phyloP scores from a whole-genome alignment of 2,888 invertebrate species.

The Tribolium freemani region DNA sequence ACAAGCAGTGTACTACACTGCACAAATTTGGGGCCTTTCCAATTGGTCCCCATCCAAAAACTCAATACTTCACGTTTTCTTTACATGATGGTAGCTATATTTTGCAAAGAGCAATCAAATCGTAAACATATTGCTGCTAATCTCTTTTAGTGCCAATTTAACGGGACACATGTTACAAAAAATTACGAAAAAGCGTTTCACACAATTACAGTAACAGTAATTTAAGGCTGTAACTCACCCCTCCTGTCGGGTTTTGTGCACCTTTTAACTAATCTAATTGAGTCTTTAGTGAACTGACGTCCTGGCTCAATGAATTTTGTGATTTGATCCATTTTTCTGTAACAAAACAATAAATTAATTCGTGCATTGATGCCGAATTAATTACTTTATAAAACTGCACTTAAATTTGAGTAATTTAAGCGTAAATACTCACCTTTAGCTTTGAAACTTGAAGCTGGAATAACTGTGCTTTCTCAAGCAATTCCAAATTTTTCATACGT shows the following conservation, averaged over 20 bases:
- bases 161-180: not conserved
- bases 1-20: slow-evolving; percentile 8
- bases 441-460: slow-evolving; percentile 22
- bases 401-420: not conserved
- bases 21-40: slow-evolving; percentile 11
- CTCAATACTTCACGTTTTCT: not conserved
- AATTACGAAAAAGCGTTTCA: not conserved
- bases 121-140: not conserved
- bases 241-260: slow-evolving; percentile 99
- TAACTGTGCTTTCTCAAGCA: slow-evolving; percentile 24
- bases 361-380: not conserved
- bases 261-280: slow-evolving; percentile 96
- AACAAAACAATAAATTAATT: slow-evolving; percentile 30
- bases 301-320: slow-evolving; percentile 95
- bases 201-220: too few relatives aligned
- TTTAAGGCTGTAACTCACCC: slow-evolving; percentile 73
- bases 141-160: not conserved
- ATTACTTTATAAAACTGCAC: not conserved
- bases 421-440: slow-evolving; percentile 32
- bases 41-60: slow-evolving; percentile 18
- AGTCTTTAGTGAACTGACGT: slow-evolving; percentile 98
- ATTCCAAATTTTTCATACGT: slow-evolving; percentile 16
- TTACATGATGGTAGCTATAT: not conserved
- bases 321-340: slow-evolving; percentile 92
- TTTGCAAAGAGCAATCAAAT: not conserved